Conservation (phyloP, 2,797 vertebrate genomes). For the Cygnus olor region DNA sequence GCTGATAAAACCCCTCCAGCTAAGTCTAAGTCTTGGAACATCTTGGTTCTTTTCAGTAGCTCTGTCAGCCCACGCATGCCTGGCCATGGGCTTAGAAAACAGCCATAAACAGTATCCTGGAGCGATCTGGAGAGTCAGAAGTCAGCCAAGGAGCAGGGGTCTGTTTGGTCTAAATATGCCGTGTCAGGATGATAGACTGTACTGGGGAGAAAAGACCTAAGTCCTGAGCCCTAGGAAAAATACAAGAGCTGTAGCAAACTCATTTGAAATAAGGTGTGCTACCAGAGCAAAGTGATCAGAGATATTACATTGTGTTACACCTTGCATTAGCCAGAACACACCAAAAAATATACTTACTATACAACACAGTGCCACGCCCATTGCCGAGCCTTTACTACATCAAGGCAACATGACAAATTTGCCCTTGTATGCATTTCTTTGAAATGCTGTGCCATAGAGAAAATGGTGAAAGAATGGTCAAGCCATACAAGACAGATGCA, state of each 20-base stretch:
- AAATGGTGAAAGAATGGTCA: not conserved
- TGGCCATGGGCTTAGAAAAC: not conserved
- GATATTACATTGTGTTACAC: not conserved
- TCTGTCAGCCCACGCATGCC: not conserved
- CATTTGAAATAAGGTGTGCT: not conserved
- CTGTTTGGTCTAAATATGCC: not conserved
- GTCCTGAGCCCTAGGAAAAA: not conserved
- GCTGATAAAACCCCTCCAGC: slow-evolving; percentile 2
- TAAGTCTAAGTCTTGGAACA: not conserved
- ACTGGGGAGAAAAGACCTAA: not conserved
- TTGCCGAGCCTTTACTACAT: not conserved
- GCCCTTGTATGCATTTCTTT: rapidly evolving
- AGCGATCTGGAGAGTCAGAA: not conserved
- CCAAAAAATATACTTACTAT: not conserved
- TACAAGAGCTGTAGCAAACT: not conserved
- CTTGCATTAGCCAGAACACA: not conserved
- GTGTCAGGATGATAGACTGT: rapidly evolving
- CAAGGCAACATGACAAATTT: not conserved
- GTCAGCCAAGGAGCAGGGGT: not conserved
- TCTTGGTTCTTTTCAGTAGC: not conserved
- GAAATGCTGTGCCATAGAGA: not conserved
- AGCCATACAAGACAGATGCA: not conserved
- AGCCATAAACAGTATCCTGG: not conserved
- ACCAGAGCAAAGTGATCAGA: not conserved
- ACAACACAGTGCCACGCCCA: not conserved